Evolutionary conservation across 2,888 invertebrate genomes (phyloP).

Genomic region (Maniola hyperantus): DNA sequence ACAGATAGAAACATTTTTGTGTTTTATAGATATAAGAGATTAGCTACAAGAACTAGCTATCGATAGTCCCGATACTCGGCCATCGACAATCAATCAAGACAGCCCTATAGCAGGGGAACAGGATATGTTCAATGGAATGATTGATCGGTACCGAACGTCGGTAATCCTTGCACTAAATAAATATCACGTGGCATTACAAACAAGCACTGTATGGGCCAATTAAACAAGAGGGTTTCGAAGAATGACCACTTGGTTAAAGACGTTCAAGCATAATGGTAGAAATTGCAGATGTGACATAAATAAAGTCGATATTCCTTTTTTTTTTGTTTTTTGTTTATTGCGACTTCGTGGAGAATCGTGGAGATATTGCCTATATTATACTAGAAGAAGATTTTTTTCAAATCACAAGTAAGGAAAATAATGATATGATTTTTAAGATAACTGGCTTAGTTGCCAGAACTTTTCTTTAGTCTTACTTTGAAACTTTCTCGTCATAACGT

Average conservation of each 20-base stretch:
- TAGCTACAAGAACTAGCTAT: conserved; percentile 17
- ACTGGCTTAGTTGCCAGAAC: no score
- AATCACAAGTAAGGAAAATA: no score
- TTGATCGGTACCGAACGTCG: conserved; percentile 77
- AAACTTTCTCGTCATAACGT: no score
- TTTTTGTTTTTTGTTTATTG: no score
- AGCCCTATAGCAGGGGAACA: conserved; percentile 72
- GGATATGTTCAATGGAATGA: conserved; percentile 82
- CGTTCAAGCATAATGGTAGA: not conserved
- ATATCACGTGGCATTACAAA: conserved; percentile 59
- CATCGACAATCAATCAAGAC: conserved; percentile 46
- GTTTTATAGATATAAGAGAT: not conserved
- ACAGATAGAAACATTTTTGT: no score
- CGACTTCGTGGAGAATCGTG: no score
- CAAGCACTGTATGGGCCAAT: conserved; percentile 42
- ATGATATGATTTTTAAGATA: no score
- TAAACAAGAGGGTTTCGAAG: conserved; percentile 20
- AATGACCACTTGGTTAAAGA: conserved; percentile 14
- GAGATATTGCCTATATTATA: no score
- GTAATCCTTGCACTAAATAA: conserved; percentile 80
- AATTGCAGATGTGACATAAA: not conserved
- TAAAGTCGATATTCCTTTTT: not conserved
- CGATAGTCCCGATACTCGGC: conserved; percentile 46
- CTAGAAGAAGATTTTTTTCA: no score
- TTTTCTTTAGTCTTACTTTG: no score